These are phyloP conservation scores for Camponotus pennsylvanicus DNA, from an alignment of 1,140 invertebrate genomes.

Conservation along the genomic window DNA sequence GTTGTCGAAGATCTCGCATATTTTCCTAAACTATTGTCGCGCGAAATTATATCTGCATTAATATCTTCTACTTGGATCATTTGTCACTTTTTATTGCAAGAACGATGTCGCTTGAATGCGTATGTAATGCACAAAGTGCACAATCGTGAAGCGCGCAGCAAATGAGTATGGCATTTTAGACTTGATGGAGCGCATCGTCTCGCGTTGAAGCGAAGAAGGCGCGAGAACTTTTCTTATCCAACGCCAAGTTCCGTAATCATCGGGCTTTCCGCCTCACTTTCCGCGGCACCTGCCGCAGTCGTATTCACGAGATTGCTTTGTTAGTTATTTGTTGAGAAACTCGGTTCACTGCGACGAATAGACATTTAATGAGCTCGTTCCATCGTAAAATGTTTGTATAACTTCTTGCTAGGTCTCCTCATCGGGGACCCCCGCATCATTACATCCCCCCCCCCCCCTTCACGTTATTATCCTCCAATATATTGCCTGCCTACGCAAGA, in stretches of 20 bases:
- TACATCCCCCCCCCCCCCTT: slow-evolving; percentile 17
- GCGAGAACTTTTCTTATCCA: slow-evolving; percentile 69
- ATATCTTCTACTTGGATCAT: not conserved
- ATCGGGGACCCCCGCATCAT: slow-evolving; percentile 42
- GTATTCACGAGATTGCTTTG: slow-evolving; percentile 67
- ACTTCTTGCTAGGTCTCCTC: slow-evolving; percentile 21
- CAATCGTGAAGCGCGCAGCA: not conserved
- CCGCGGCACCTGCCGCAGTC: slow-evolving; percentile 46
- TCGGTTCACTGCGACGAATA: slow-evolving; percentile 26
- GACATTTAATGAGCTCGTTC: slow-evolving; percentile 72
- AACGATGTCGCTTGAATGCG: not conserved
- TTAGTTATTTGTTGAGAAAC: slow-evolving; percentile 59
- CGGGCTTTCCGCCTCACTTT: slow-evolving; percentile 67
- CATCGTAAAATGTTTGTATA: slow-evolving; percentile 70
- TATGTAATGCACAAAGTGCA: not conserved
- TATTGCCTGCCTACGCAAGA: no score
- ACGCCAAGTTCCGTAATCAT: slow-evolving; percentile 68
- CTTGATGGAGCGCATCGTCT: slow-evolving; percentile 30
- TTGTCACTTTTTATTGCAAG: not conserved
- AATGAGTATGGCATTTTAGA: slow-evolving; percentile 24
- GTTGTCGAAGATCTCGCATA: no score
- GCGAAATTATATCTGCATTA: not conserved
- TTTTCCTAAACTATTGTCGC: no score
- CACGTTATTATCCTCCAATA: slow-evolving; percentile 16
- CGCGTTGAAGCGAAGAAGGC: slow-evolving; percentile 7